Percentiles rank a stretch among this genome's conserved stretches.
Conservation (phyloP, 2,797 vertebrate species). For the Periophthalmus magnuspinnatus region DNA sequence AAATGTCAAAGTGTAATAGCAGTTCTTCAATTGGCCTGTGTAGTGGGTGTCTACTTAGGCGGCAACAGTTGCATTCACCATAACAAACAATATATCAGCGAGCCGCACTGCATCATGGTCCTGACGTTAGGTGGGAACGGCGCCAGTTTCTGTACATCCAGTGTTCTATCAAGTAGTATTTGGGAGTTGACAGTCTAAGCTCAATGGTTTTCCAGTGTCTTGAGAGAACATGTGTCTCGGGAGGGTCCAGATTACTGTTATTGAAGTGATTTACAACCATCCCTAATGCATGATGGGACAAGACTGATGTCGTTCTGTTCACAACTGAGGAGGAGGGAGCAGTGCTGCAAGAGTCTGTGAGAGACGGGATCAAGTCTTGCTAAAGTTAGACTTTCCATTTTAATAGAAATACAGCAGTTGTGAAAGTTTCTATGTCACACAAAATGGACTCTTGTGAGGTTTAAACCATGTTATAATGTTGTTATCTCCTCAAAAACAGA, state of each 20-base stretch:
- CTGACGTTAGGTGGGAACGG: constrained; percentile 15
- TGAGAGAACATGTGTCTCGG: constrained; percentile 31
- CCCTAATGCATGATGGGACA: constrained; percentile 54
- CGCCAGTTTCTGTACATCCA: constrained; percentile 24
- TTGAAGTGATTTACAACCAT: constrained; percentile 59
- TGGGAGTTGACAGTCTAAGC: constrained; percentile 35
- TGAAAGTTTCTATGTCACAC: background rate
- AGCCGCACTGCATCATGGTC: constrained; percentile 12
- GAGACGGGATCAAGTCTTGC: constrained; percentile 40
- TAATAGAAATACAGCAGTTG: constrained; percentile 17
- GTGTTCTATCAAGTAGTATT: constrained; percentile 31
- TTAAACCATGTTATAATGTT: too few relatives aligned
- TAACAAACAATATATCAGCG: constrained; percentile 46
- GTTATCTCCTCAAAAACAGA: too few relatives aligned
- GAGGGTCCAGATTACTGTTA: constrained; percentile 50
- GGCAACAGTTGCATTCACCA: constrained; percentile 34
- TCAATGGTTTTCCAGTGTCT: constrained; percentile 32
- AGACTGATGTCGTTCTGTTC: constrained; percentile 59
- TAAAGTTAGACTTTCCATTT: constrained; percentile 48
- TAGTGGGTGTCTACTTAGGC: constrained; percentile 41
- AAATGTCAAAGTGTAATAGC: constrained; percentile 43
- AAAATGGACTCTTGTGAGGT: too few relatives aligned
- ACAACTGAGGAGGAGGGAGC: constrained; percentile 19
- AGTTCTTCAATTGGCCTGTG: constrained; percentile 39
- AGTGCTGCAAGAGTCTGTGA: constrained; percentile 12